Conservation (phyloP, 2,113 vertebrate genomes). For the Danio rerio region GRCz12tu NC_133190.1:44495001-44495500, state of each 20-base stretch:
- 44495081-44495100: background rate
- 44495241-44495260: background rate
- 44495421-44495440: background rate
- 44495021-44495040: background rate
- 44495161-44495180: background rate
- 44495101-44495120: background rate
- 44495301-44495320: constrained; percentile 4
- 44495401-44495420: background rate
- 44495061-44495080: background rate
- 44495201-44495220: background rate
- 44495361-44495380: background rate
- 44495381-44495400: background rate
- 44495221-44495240: background rate
- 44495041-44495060: background rate
- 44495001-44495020: constrained; percentile 39
- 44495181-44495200: background rate
- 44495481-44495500: background rate
- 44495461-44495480: background rate
- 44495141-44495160: background rate
- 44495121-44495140: background rate
- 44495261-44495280: background rate
- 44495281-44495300: background rate
- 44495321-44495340: constrained; percentile 3
- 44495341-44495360: background rate
- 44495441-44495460: background rate